Evolutionary conservation across 1,140 invertebrate genomes (phyloP), one percentile per base, ranked within the genome.

Genomic region (Drosophila lacertosa): DNA sequence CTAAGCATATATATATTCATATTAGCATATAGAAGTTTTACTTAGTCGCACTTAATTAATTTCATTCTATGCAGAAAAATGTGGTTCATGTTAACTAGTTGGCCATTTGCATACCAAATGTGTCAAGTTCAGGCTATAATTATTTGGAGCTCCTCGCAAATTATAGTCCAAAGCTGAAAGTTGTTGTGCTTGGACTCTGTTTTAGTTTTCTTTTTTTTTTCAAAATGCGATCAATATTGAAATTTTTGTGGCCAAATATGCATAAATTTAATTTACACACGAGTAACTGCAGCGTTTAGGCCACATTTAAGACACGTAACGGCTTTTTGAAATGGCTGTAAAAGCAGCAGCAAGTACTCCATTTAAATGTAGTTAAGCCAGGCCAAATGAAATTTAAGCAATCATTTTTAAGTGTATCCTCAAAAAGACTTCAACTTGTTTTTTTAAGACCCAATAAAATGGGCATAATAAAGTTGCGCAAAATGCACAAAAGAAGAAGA

Each of bases 61-160:
- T 53, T 29, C 47, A n/a, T 16, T n/a, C 29, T 33, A 44, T 55
- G 50, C 50, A 37, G 39, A 45, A 37, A 45, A 35, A 13, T 35
- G 65, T 63, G 48, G n/a, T 26, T 65, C 45, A 50, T n/a, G n/a
- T n/a, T n/a, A n/a, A n/a, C n/a, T n/a, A n/a, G 20, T 59, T 69
- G 39, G 66, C 37, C 60, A 82, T 82, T 82, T 78, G 60, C 74
- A 82, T 82, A 60, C 20, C 60, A 83, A 82, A 84, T 78, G 42
- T 74, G 79, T 67, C 74, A 79, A 78, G 79, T 74, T 79, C 65
- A 55, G 40, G 20, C 1, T 9, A 16, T 48, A 29, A 48, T 48
- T 48, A 35, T 6, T 42, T 57, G 45, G 22, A 11, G 15, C 13
- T 58, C 37, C 35, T 18, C 24, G 47, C 24, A 33, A 48, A 20